Conservation (phyloP, 2,113 vertebrate species). For the Maccullochella peelii region DNA sequence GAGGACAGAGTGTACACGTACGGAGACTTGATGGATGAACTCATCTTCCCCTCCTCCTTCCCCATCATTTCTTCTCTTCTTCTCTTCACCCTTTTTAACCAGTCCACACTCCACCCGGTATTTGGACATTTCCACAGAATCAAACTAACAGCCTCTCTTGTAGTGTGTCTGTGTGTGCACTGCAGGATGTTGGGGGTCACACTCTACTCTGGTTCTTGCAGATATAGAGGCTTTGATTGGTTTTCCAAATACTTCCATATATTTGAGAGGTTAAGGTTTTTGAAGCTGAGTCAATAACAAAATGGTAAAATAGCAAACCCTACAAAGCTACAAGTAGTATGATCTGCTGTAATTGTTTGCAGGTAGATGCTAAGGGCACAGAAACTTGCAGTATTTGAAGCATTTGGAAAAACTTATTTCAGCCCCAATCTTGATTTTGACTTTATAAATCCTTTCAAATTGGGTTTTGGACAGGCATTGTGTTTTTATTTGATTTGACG, state of each 20-base stretch:
- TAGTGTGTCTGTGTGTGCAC: constrained; percentile 47
- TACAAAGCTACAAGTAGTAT: not conserved
- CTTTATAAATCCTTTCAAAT: constrained; percentile 8
- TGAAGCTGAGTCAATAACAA: not conserved
- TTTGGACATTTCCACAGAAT: constrained; percentile 66
- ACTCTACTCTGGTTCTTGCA: constrained; percentile 47
- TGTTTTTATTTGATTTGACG: constrained; percentile 29
- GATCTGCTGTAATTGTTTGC: not conserved
- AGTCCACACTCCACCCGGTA: constrained; percentile 54
- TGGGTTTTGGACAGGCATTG: constrained; percentile 1
- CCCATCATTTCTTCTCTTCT: constrained; percentile 53
- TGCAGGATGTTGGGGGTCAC: constrained; percentile 54
- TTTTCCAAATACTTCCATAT: constrained; percentile 67
- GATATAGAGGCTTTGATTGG: constrained; percentile 20
- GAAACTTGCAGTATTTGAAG: constrained; percentile 25
- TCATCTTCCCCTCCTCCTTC: constrained; percentile 55
- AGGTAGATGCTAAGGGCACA: not conserved
- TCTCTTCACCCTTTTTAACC: constrained; percentile 64
- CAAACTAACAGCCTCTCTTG: constrained; percentile 71
- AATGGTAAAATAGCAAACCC: not conserved
- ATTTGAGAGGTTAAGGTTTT: constrained; percentile 46
- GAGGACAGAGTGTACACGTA: constrained; percentile 92
- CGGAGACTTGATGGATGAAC: constrained; percentile 85
- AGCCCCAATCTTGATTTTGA: constrained; percentile 9
- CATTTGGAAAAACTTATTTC: constrained; percentile 47